These are phyloP conservation scores for Stomatorhinus walkeri DNA, from an alignment of 2,797 vertebrate species.

Conservation along the genomic window DNA sequence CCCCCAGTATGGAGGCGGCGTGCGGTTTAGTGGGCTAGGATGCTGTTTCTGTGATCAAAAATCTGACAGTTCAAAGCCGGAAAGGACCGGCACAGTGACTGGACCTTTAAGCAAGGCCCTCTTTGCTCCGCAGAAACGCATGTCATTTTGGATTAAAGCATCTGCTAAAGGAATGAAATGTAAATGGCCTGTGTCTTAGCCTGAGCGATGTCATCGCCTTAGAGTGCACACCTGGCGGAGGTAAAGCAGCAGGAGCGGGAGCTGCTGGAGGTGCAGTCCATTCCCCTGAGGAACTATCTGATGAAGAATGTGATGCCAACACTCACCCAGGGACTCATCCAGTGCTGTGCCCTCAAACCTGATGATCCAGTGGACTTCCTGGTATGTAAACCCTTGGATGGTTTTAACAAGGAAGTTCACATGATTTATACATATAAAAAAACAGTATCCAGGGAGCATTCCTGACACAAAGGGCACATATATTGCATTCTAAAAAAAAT, in stretches of 20 bases:
- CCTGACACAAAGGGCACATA: neutral
- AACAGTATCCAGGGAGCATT: neutral
- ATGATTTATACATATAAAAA: neutral
- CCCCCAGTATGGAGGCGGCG: neutral
- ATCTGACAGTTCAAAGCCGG: neutral
- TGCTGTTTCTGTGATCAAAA: neutral
- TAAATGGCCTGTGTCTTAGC: neutral
- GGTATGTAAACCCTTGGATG: conserved; percentile 48
- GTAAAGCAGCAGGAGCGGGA: conserved; percentile 67
- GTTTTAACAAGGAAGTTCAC: neutral
- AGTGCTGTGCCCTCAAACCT: conserved; percentile 70
- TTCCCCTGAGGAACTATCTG: conserved; percentile 72
- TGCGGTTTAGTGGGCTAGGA: neutral
- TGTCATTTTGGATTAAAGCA: neutral
- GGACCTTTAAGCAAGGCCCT: neutral
- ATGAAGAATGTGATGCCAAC: conserved; percentile 78
- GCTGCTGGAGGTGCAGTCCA: conserved; percentile 63
- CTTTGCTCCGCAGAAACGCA: neutral
- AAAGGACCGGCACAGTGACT: neutral
- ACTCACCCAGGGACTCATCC: conserved; percentile 71
- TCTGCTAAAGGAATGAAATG: neutral
- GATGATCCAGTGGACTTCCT: conserved; percentile 82
- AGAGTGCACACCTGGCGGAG: conserved; percentile 64
- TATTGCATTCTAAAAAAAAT: neutral
- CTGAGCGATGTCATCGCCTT: neutral